Conservation (phyloP, 2,888 invertebrate genomes). For the Stenotaenia linearis region DNA sequence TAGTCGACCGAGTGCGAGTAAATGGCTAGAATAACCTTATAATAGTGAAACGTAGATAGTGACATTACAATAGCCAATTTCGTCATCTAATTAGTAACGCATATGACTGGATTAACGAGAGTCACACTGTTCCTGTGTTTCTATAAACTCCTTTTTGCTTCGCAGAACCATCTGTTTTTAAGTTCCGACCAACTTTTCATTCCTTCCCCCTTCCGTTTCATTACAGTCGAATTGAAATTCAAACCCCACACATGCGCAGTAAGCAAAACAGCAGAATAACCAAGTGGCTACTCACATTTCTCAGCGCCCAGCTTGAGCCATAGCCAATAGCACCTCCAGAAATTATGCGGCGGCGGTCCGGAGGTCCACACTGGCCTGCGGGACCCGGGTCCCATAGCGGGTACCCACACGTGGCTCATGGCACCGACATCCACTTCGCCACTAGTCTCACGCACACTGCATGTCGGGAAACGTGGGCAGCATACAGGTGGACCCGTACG, state of each 20-base stretch:
- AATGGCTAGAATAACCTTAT: too few relatives aligned
- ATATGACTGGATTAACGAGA: too few relatives aligned
- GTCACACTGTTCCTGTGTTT: too few relatives aligned
- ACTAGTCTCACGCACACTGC: background rate
- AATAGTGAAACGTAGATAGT: too few relatives aligned
- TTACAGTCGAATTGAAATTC: background rate
- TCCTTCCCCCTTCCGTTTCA: background rate
- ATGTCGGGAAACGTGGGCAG: background rate
- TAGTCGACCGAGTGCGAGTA: too few relatives aligned
- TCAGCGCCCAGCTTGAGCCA: background rate
- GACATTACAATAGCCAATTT: too few relatives aligned
- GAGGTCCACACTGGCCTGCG: background rate
- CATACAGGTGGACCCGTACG: background rate
- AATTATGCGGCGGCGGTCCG: background rate
- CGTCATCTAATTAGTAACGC: too few relatives aligned
- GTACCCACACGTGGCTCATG: constrained; percentile 4
- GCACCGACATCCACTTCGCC: background rate
- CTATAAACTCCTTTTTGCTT: too few relatives aligned
- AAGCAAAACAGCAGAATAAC: background rate
- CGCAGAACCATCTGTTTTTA: too few relatives aligned
- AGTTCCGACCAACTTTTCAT: background rate
- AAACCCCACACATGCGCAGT: background rate
- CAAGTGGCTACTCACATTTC: background rate
- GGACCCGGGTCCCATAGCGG: background rate
- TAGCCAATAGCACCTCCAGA: background rate